phyloP scores from a whole-genome alignment of 2,797 vertebrate species.

The Betta splendens region DNA sequence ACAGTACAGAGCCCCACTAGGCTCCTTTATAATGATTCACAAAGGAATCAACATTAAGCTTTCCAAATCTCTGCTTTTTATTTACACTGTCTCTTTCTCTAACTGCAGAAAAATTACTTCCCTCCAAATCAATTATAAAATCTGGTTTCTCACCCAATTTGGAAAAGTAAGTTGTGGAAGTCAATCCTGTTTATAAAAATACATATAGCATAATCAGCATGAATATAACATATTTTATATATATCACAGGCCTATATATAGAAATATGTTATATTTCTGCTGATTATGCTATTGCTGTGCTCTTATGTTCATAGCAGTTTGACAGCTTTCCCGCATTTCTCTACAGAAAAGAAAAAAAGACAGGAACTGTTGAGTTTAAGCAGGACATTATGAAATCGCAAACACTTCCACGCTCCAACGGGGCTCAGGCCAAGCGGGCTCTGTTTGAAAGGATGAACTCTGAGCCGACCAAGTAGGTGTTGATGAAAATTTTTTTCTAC shows the following conservation, averaged over 20 bases:
- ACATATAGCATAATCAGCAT: too few species aligned
- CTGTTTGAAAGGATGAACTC: constrained; percentile 89
- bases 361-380: constrained; percentile 72
- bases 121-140: constrained; percentile 77
- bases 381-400: constrained; percentile 85
- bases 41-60: not conserved
- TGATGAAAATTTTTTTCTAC: not conserved
- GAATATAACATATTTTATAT: too few species aligned
- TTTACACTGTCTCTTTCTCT: not conserved
- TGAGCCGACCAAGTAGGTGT: constrained; percentile 80
- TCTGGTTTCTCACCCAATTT: constrained; percentile 68
- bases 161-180: constrained; percentile 63
- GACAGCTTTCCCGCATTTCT: not conserved
- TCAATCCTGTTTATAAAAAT: not conserved
- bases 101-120: constrained; percentile 77
- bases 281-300: not conserved
- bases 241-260: too few species aligned
- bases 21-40: not conserved
- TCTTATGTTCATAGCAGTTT: not conserved
- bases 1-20: not conserved
- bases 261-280: not conserved
- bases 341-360: constrained; percentile 55
- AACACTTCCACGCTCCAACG: constrained; percentile 81
- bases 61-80: not conserved
- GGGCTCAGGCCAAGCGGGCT: constrained; percentile 86